Evolutionary conservation across 2,113 vertebrate species (phyloP).

Genomic region (Telmatochromis bifrenatus): DNA sequence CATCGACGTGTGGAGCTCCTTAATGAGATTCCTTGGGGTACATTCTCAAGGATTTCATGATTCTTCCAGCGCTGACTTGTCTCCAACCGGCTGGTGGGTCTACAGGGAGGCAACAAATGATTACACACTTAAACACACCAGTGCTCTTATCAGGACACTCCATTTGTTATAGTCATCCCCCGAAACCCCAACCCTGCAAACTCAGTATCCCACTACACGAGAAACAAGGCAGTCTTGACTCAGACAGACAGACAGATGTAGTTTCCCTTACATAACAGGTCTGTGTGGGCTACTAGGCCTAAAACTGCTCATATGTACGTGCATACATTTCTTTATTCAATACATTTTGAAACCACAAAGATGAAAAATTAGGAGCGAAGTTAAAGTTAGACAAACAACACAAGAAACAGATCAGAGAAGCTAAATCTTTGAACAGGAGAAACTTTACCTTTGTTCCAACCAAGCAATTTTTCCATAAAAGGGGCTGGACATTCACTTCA

Average conservation of each 20-base stretch:
- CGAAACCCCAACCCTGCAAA: background rate
- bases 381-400: background rate
- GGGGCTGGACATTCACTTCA: background rate
- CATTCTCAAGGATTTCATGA: constrained; percentile 49
- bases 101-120: constrained; percentile 47
- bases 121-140: constrained; percentile 56
- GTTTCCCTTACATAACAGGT: background rate
- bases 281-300: background rate
- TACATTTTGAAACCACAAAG: background rate
- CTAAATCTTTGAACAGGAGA: background rate
- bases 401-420: background rate
- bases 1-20: constrained; percentile 44
- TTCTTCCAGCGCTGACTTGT: constrained; percentile 33
- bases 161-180: constrained; percentile 26
- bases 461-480: background rate
- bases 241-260: background rate
- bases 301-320: background rate
- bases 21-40: constrained; percentile 60
- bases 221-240: background rate
- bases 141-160: constrained; percentile 38
- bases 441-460: background rate
- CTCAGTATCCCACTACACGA: background rate
- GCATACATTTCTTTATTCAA: background rate
- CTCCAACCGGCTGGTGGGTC: constrained; percentile 13
- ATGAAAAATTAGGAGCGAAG: background rate